Percentiles rank a stretch among this genome's conserved stretches.
Conservation (phyloP, 1,140 invertebrate genomes). For the Anastrepha obliqua region DNA sequence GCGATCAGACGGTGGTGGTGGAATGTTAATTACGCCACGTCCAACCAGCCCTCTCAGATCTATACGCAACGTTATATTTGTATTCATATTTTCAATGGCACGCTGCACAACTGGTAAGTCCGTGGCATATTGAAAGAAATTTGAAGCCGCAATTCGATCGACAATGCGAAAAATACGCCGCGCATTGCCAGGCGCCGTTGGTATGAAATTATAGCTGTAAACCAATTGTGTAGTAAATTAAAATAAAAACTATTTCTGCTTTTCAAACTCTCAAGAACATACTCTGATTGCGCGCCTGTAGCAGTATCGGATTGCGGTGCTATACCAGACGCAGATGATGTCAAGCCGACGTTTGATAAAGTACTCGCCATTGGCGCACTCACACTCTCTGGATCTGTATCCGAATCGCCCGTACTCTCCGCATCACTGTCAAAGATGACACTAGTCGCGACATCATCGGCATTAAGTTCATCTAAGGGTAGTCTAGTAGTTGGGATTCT, state of each 20-base stretch:
- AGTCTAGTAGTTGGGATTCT: background rate
- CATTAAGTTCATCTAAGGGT: background rate
- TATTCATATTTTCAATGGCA: slow-evolving; percentile 92
- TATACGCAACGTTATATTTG: slow-evolving; percentile 91
- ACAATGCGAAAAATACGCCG: slow-evolving; percentile 87
- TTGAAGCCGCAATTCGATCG: slow-evolving; percentile 91
- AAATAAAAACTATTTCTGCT: background rate
- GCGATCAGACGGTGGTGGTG: slow-evolving; percentile 93
- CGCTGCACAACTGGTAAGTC: slow-evolving; percentile 86
- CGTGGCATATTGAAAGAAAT: slow-evolving; percentile 85
- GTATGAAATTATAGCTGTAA: slow-evolving; percentile 62
- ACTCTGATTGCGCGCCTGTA: background rate
- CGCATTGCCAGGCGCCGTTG: slow-evolving; percentile 71
- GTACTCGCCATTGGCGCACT: slow-evolving; percentile 16
- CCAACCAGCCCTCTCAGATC: slow-evolving; percentile 90
- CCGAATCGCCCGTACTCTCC: slow-evolving; percentile 94
- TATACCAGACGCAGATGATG: background rate
- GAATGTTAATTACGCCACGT: slow-evolving; percentile 92
- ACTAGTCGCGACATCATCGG: slow-evolving; percentile 55
- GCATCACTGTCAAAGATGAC: slow-evolving; percentile 89
- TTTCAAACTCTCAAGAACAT: background rate
- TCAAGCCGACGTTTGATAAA: background rate
- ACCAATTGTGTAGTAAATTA: background rate
- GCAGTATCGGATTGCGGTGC: background rate
- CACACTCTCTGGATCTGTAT: slow-evolving; percentile 85